A percentile compares a stretch with the other conserved stretches of the same genome.
Conservation (phyloP, 2,797 vertebrate species). For the Dromococcyx pavoninus region DNA sequence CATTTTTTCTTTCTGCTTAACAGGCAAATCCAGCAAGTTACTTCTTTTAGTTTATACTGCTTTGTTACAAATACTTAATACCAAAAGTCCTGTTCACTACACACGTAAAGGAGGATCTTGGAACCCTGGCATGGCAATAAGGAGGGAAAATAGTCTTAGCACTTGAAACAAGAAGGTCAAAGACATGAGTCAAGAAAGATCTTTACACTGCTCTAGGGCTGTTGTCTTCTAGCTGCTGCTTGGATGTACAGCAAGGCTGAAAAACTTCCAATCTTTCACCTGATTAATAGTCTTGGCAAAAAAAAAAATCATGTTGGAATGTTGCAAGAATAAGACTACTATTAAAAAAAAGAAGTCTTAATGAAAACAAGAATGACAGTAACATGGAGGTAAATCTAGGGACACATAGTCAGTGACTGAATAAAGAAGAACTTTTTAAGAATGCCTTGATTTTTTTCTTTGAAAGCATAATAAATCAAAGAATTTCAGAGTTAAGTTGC, state of each 20-base stretch:
- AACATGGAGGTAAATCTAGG: background rate
- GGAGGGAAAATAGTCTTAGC: background rate
- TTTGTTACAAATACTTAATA: background rate
- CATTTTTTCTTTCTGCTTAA: background rate
- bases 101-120: background rate
- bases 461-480: background rate
- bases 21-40: background rate
- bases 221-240: background rate
- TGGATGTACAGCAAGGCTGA: background rate
- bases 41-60: background rate
- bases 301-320: background rate
- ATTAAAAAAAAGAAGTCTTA: background rate
- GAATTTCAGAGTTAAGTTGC: background rate
- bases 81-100: background rate
- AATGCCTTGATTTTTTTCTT: background rate
- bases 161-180: background rate
- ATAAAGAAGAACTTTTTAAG: background rate
- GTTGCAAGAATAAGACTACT: background rate
- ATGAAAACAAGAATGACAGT: background rate
- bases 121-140: background rate
- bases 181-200: background rate
- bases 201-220: background rate
- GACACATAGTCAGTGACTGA: background rate
- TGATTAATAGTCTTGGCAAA: background rate
- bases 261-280: background rate